These are phyloP conservation scores for Mongoloraphidia duomilia DNA, from an alignment of 2,888 invertebrate species.

Conservation along the genomic window DNA sequence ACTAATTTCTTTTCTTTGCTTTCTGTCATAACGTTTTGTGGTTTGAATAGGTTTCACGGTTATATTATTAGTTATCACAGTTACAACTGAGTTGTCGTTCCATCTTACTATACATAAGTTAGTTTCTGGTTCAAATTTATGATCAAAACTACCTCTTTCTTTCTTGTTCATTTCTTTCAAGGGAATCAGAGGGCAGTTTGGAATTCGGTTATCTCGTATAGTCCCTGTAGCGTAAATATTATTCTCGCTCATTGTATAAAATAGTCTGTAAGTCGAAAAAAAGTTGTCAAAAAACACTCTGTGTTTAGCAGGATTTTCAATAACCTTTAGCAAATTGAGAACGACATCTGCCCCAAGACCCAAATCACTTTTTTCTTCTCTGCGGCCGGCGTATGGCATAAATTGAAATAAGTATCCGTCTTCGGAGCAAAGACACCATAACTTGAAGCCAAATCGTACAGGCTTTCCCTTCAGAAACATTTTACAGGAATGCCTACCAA, in stretches of 20 bases:
- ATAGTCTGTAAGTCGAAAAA: constrained; percentile 13
- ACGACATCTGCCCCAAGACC: constrained; percentile 16
- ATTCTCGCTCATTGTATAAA: constrained; percentile 8
- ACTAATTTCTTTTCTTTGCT: too few species aligned
- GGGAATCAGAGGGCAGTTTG: neutral
- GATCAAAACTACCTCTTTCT: neutral
- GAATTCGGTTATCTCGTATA: constrained; percentile 1
- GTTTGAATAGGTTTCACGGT: too few species aligned
- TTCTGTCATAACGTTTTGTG: too few species aligned
- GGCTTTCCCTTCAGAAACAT: constrained; percentile 20
- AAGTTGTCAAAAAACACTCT: constrained; percentile 16
- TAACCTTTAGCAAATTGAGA: constrained; percentile 13
- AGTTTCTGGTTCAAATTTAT: neutral
- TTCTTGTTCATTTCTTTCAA: neutral
- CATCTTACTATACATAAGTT: too few species aligned
- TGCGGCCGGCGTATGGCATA: constrained; percentile 15
- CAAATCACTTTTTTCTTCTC: constrained; percentile 7
- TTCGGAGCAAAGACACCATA: constrained; percentile 18
- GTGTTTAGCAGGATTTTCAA: constrained; percentile 11
- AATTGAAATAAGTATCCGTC: constrained; percentile 17
- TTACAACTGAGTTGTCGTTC: too few species aligned
- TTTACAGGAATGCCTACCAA: constrained; percentile 19
- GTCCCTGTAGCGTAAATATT: constrained; percentile 2
- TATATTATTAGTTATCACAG: too few species aligned
- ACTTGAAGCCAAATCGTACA: constrained; percentile 19